Evolutionary conservation across 2,888 invertebrate species (phyloP), one percentile per base, ranked within the genome.

Genomic region (Pilophorus perplexus): DNA sequence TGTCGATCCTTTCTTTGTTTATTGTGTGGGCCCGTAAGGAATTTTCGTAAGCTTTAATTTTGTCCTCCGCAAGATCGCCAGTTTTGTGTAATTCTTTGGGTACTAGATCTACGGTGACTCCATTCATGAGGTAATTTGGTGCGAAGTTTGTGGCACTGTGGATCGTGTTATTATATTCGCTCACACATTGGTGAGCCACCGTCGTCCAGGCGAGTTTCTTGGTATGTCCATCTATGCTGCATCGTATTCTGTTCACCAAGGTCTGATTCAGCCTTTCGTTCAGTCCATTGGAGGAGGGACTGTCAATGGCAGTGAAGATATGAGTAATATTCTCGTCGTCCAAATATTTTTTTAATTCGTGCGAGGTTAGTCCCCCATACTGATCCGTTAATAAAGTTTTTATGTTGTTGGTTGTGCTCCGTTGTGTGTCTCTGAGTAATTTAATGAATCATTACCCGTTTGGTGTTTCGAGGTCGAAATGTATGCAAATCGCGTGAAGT

Each of bases 391-490:
- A 67, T 22, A 73, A n/a, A 20, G 28, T 70, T 20, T 67, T 54
- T 22, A 72, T 71, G 6, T 38, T 54, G 1, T 54, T 28, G 44
- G 37, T 62, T 1, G 52, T 33, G 3, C 59, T 72, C 52, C 64
- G 71, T 14, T 27, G 37, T 33, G 16, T n/a, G 4, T 33, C 6
- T 14, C 14, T 55, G 14, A 33, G 5, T 55, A 27, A 10, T 72
- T 37, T 50, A 20, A 74, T 71, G 48, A 74, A 65, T 74, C 72
- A n/a, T 68, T 70, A 22, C 73, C 71, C 25, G 16, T 67, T 71
- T 74, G 72, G 10, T 70, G 71, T 52, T 71, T 72, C 62, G 73
- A 74, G 18, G 74, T 73, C 23, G 59, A 38, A 57, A 73, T 72
- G 38, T 59, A 71, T 6, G 72, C 73, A 38, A 72, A 74, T 73